phyloP scores from a whole-genome alignment of 2,888 invertebrate species.

The Dromius quadrimaculatus region DNA sequence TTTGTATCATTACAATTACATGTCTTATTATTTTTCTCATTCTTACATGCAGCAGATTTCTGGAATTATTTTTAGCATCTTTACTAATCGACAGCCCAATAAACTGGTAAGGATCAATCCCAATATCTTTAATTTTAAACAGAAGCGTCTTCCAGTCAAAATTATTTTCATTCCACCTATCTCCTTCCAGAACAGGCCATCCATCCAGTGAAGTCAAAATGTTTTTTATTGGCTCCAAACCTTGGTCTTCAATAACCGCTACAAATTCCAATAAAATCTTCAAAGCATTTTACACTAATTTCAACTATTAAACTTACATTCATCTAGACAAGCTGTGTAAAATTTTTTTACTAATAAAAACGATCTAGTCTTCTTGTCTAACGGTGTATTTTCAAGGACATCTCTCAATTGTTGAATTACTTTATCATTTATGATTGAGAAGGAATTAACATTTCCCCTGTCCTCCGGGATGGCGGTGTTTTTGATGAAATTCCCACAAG shows the following conservation, averaged over 20 bases:
- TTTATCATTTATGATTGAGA: slow-evolving; percentile 76
- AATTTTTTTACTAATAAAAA: slow-evolving; percentile 79
- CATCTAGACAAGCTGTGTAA: slow-evolving; percentile 85
- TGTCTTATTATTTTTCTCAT: slow-evolving; percentile 8
- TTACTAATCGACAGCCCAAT: slow-evolving; percentile 85
- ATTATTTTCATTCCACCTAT: slow-evolving; percentile 73
- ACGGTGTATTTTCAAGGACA: slow-evolving; percentile 72
- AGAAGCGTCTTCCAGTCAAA: slow-evolving; percentile 84
- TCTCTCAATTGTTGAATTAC: slow-evolving; percentile 76
- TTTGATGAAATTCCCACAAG: too few relatives aligned
- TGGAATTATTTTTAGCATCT: slow-evolving; percentile 85
- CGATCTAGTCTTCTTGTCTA: slow-evolving; percentile 71
- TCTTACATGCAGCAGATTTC: slow-evolving; percentile 80
- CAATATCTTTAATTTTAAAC: slow-evolving; percentile 78
- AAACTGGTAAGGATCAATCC: slow-evolving; percentile 86
- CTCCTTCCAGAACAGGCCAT: slow-evolving; percentile 85
- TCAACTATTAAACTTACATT: slow-evolving; percentile 73
- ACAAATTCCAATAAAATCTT: slow-evolving; percentile 53
- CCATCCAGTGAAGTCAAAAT: slow-evolving; percentile 82
- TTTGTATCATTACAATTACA: neutral
- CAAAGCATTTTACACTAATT: neutral
- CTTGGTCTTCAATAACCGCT: slow-evolving; percentile 82
- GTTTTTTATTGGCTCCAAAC: slow-evolving; percentile 75
- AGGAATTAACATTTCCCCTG: slow-evolving; percentile 77
- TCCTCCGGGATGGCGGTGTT: slow-evolving; percentile 79